phyloP scores from a whole-genome alignment of 1,140 invertebrate genomes.

The Microplitis mediator region DNA sequence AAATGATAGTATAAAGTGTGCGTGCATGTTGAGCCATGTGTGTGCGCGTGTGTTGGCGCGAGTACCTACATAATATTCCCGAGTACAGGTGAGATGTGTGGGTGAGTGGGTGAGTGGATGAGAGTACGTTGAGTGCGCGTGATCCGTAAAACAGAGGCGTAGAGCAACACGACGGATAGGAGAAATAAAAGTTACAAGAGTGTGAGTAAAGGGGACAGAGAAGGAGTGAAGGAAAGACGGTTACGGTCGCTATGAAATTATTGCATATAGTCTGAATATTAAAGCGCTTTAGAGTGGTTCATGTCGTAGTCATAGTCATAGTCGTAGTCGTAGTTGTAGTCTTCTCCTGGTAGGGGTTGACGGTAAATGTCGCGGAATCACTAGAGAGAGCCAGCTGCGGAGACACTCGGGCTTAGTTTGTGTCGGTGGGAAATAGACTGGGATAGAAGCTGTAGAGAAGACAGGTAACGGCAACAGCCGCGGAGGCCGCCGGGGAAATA shows the following conservation, averaged over 20 bases:
- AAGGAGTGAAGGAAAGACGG: slow-evolving; percentile 33
- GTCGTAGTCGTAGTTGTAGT: slow-evolving; percentile 25
- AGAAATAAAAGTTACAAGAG: not conserved
- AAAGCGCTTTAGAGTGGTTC: slow-evolving; percentile 56
- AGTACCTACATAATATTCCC: too few species aligned
- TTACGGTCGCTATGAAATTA: slow-evolving; percentile 59
- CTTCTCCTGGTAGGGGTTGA: slow-evolving; percentile 29
- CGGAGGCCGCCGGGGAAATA: slow-evolving; percentile 59
- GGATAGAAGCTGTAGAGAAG: not conserved
- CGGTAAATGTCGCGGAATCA: slow-evolving; percentile 14
- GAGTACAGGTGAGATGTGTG: too few species aligned
- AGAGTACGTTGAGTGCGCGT: slow-evolving; percentile 9
- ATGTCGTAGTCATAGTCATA: not conserved
- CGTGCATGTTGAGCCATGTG: not conserved
- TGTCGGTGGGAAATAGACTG: not conserved
- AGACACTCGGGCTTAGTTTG: not conserved
- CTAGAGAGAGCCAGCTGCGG: not conserved
- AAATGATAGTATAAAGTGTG: not conserved
- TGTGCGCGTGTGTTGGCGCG: too few species aligned
- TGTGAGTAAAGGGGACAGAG: slow-evolving; percentile 34
- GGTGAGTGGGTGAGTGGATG: not conserved
- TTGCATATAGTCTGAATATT: slow-evolving; percentile 64
- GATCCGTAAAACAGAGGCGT: slow-evolving; percentile 15
- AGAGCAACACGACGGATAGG: not conserved
- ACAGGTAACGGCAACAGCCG: slow-evolving; percentile 36